Conservation (phyloP, 2,113 vertebrate species). For the Capra hircus region DNA sequence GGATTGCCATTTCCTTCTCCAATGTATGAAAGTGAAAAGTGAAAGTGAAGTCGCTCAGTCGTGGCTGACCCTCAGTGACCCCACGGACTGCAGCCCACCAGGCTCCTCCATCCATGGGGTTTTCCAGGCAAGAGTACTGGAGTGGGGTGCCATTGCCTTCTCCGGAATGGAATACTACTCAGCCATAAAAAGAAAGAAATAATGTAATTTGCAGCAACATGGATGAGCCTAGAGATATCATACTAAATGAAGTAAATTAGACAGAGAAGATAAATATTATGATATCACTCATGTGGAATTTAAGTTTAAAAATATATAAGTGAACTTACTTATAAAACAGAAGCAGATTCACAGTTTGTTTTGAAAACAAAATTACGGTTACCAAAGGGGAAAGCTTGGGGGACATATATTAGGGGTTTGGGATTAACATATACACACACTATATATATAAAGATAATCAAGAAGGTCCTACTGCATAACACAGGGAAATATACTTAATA, state of each 20-base stretch:
- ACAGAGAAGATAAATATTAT: background rate
- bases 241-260: background rate
- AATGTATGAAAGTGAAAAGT: no score
- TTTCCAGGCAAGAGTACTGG: no score
- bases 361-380: background rate
- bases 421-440: background rate
- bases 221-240: background rate
- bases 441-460: background rate
- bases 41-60: no score
- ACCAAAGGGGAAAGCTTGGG: background rate
- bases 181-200: background rate
- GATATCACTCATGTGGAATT: background rate
- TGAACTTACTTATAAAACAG: background rate
- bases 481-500: background rate
- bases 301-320: background rate
- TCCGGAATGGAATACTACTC: background rate
- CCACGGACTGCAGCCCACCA: no score
- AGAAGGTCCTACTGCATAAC: background rate
- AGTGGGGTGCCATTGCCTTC: no score
- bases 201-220: background rate
- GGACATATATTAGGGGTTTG: background rate
- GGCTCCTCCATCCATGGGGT: no score
- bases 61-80: no score
- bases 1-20: no score
- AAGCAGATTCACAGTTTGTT: background rate